Conservation (phyloP, 2,888 invertebrate species). For the Aromia moschata region DNA sequence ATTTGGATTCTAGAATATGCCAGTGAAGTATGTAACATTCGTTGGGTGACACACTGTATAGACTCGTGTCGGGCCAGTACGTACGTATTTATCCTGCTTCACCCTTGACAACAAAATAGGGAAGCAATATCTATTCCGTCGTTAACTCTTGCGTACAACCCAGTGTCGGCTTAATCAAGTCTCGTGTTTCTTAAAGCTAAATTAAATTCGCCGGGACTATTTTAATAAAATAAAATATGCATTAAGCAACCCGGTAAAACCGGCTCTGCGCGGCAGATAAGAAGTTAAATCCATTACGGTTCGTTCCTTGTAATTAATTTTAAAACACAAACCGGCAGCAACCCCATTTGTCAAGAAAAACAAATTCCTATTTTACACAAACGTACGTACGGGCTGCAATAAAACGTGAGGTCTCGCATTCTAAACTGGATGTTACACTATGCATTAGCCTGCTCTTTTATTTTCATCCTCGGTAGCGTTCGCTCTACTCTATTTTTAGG, state of each 20-base stretch:
- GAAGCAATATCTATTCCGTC: no score
- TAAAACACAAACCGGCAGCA: slow-evolving; percentile 24
- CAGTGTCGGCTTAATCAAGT: no score
- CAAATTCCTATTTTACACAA: slow-evolving; percentile 13
- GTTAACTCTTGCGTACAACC: no score
- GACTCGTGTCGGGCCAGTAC: no score
- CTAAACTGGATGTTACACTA: neutral
- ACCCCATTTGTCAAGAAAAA: slow-evolving; percentile 22
- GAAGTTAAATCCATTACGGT: slow-evolving; percentile 27
- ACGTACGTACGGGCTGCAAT: neutral
- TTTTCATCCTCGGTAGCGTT: no score
- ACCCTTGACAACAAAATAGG: no score
- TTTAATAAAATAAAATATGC: slow-evolving; percentile 1
- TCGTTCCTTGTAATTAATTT: slow-evolving; percentile 37
- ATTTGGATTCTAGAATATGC: no score
- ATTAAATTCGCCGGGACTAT: neutral
- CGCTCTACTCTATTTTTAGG: no score
- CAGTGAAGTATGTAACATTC: no score
- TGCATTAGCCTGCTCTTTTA: neutral
- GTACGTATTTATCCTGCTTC: no score
- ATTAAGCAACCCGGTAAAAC: neutral
- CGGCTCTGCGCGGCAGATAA: neutral
- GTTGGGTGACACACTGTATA: no score
- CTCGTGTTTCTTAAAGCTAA: neutral
- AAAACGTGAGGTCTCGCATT: neutral